Percentiles rank a stretch among this genome's conserved stretches.
Conservation (phyloP, 2,888 invertebrate species). For the Drosophila robusta region DNA sequence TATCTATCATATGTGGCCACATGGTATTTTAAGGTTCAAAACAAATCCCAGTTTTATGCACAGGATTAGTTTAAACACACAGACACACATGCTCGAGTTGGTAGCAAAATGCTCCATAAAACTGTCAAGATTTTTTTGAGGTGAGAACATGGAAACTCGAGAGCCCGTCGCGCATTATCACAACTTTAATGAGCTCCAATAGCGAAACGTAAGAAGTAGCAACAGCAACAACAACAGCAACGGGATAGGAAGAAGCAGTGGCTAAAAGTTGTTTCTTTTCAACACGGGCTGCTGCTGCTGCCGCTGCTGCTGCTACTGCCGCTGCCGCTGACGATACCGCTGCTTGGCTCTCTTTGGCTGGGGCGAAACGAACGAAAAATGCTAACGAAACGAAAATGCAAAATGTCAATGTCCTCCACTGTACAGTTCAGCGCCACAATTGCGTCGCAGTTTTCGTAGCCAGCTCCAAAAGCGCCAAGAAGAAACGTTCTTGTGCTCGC, state of each 20-base stretch:
- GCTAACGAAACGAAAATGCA: slow-evolving; percentile 83
- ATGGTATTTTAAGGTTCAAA: slow-evolving; percentile 19
- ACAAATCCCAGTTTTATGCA: slow-evolving; percentile 39
- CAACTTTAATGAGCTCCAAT: slow-evolving; percentile 72
- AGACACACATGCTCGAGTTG: slow-evolving; percentile 2
- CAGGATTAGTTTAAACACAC: slow-evolving; percentile 35
- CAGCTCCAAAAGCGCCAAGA: slow-evolving; percentile 50
- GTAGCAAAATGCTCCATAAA: slow-evolving; percentile 47
- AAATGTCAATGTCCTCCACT: slow-evolving; percentile 84
- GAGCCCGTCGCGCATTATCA: slow-evolving; percentile 63
- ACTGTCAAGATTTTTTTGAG: slow-evolving; percentile 49
- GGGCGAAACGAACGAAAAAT: slow-evolving; percentile 77
- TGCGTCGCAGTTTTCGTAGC: slow-evolving; percentile 79
- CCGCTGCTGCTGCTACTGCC: not conserved
- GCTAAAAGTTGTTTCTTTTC: slow-evolving; percentile 61
- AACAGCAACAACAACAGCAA: slow-evolving; percentile 15
- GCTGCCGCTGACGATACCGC: not conserved
- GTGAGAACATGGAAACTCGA: slow-evolving; percentile 47
- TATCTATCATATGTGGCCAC: slow-evolving; percentile 6
- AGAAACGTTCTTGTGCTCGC: slow-evolving; percentile 53
- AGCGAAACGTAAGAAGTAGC: slow-evolving; percentile 45
- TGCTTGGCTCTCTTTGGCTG: slow-evolving; percentile 37
- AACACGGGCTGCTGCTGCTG: slow-evolving; percentile 46
- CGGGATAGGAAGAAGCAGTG: slow-evolving; percentile 35
- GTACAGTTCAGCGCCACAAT: slow-evolving; percentile 79